A percentile compares a stretch with the other conserved stretches of the same genome.
Conservation (phyloP, 1,140 invertebrate genomes). For the Anastatus disparis region DNA sequence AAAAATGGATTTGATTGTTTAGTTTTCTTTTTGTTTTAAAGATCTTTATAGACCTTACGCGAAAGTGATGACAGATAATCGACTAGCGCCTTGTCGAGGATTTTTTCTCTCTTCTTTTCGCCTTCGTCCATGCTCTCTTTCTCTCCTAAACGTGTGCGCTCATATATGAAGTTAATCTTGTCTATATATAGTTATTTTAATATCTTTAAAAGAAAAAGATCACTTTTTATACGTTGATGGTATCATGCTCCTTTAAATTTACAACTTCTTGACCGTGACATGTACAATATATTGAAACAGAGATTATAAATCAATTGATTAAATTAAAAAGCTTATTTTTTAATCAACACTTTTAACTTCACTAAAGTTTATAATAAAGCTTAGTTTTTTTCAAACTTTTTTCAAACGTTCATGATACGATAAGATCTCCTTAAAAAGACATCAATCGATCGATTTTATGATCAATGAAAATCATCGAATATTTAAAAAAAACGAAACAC, state of each 20-base stretch:
- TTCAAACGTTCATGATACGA: no score
- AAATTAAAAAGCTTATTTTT: no score
- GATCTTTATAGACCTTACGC: constrained; percentile 57
- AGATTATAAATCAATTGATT: neutral
- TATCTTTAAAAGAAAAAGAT: no score
- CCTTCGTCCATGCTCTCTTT: constrained; percentile 66
- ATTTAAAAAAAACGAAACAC: no score
- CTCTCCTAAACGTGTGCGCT: neutral
- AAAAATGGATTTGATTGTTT: no score
- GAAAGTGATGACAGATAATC: constrained; percentile 68
- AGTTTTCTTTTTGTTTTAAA: no score
- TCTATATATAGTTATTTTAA: no score
- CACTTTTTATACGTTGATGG: neutral
- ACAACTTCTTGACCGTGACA: neutral
- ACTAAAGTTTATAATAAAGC: no score
- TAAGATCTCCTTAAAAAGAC: no score
- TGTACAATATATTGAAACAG: neutral
- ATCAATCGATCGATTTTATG: no score
- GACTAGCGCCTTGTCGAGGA: constrained; percentile 67
- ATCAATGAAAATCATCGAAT: no score
- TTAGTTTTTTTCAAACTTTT: neutral
- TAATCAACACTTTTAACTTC: no score
- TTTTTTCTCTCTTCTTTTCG: constrained; percentile 62
- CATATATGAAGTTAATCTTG: neutral
- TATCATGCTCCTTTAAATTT: constrained; percentile 3